Evolutionary conservation across 2,113 vertebrate species (phyloP), one percentile per base, ranked within the genome.

Genomic region (Brachionichthys hirsutus): DNA sequence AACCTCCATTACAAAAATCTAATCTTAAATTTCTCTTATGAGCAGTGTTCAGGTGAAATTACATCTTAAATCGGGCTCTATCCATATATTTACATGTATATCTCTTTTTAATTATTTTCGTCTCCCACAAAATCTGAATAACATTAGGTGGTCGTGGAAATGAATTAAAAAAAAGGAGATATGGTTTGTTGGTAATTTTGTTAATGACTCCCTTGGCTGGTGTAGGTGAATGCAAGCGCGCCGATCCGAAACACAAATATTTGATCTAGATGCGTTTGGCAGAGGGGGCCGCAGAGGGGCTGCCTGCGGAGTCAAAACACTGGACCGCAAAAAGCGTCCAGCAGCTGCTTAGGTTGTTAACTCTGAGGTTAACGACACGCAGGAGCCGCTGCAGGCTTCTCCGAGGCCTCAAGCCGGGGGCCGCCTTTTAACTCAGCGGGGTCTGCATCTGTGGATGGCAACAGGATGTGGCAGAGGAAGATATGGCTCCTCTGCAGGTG

Each of bases 31-130:
- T 88, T 83, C 81, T 89, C 71, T 89, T 62, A 68, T 87, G 84
- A 87, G 89, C 87, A 85, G 87, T 92, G 89, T 91, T 90, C 87
- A 83, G 89, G 89, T 88, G 91, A 89, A 83, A 79, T 85, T 77
- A 85, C 88, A 87, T 86, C 85, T 88, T 89, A 89, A 62, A 84
- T 78, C 73, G 89, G 89, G 86, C 86, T 86, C 81, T 88, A 86
- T 87, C 83, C 88, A 89, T 89, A 89, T 92, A 92, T 92, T 87
- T 92, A 92, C 91, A 92, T 78, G 74, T 82, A n/a, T 78, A 65
- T 60, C 62, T 66, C 55, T 38, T 65, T 67, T 67, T 49, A 10
- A 20, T 34, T 56, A n/a, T 70, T 71, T 61, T 14, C 53, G 35
- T 11, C 19, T 43, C 16, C 15, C 0, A 45, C 40, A 7, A 43